These are phyloP conservation scores for Prinia subflava DNA, from an alignment of 2,113 vertebrate genomes.

Conservation along the genomic window DNA sequence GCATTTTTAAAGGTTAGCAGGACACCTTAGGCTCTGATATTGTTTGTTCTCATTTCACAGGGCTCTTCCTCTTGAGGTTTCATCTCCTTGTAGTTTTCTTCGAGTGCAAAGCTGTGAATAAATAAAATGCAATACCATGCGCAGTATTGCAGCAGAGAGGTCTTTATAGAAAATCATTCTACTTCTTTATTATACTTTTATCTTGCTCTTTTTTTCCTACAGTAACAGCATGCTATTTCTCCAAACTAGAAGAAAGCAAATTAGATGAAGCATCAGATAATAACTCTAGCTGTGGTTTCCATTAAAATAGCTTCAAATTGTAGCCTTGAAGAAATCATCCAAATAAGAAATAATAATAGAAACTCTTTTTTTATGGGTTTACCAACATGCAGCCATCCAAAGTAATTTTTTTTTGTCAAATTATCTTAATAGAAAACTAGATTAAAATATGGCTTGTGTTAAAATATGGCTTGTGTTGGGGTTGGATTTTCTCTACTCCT, in stretches of 20 bases:
- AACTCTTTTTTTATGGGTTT: background rate
- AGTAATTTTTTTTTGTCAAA: background rate
- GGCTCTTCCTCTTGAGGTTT: background rate
- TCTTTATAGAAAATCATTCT: background rate
- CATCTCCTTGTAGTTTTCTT: background rate
- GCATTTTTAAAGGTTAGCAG: background rate
- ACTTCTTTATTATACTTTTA: background rate
- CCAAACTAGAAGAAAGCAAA: background rate
- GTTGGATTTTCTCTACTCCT: background rate
- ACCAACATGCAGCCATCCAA: background rate
- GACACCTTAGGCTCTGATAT: background rate
- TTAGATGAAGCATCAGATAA: background rate
- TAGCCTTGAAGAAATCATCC: background rate
- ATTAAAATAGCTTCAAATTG: background rate
- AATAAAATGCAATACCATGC: background rate
- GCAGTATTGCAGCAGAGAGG: background rate
- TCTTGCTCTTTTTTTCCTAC: background rate
- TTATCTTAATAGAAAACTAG: background rate
- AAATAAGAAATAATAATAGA: background rate
- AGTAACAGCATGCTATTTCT: background rate
- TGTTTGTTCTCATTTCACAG: background rate
- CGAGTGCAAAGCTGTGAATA: background rate
- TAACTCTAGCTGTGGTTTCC: background rate
- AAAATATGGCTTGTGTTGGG: background rate
- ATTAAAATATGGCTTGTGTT: background rate